Evolutionary conservation across 2,113 vertebrate genomes (phyloP).

Genomic region (Willisornis vidua): DNA sequence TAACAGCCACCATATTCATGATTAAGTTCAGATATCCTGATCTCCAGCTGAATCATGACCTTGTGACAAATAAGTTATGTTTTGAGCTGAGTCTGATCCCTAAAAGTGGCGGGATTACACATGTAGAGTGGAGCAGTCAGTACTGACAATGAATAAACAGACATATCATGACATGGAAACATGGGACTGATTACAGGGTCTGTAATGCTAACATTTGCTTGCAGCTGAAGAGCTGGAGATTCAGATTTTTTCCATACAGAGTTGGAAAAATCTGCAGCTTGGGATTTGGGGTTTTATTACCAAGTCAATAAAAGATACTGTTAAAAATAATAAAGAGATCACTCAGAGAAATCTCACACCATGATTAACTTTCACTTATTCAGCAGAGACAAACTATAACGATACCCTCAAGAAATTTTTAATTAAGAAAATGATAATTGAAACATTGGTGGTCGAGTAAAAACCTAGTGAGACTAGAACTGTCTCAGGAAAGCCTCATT

Average conservation of each 20-base stretch:
- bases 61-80: not conserved
- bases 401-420: not conserved
- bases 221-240: not conserved
- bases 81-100: not conserved
- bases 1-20: not conserved
- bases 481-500: not conserved
- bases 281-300: not conserved
- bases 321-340: not conserved
- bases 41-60: not conserved
- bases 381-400: not conserved
- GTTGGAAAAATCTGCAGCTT: not conserved
- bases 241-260: not conserved
- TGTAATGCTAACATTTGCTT: not conserved
- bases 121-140: not conserved
- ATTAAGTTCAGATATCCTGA: not conserved
- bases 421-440: not conserved
- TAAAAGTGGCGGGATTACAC: not conserved
- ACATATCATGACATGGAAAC: not conserved
- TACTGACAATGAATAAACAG: not conserved
- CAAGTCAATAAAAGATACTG: not conserved
- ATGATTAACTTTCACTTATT: not conserved
- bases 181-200: rapidly evolving
- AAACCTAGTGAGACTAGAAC: not conserved
- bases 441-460: not conserved
- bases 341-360: not conserved